A percentile compares a stretch with the other conserved stretches of the same genome.
phyloP scores from a whole-genome alignment of 2,888 invertebrate genomes.

The Brachylomia viminalis region DNA sequence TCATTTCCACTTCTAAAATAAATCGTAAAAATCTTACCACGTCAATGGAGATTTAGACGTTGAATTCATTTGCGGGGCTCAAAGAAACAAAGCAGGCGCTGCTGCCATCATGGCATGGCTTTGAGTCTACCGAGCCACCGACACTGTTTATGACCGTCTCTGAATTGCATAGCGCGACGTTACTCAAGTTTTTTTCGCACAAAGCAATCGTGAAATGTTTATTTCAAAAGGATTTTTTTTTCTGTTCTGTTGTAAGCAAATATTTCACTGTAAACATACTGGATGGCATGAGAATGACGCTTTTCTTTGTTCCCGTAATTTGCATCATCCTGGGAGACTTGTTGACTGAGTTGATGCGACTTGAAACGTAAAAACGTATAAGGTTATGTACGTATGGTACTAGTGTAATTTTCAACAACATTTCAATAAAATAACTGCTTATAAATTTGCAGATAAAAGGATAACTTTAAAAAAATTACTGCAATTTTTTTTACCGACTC shows the following conservation, averaged over 20 bases:
- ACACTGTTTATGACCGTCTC: slow-evolving; percentile 59
- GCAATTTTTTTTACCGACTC: neutral
- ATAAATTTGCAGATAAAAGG: no score
- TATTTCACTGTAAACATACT: slow-evolving; percentile 50
- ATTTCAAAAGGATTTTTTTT: slow-evolving; percentile 57
- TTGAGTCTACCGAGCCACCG: slow-evolving; percentile 57
- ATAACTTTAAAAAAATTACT: no score
- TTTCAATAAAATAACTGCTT: neutral
- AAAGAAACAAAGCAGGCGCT: slow-evolving; percentile 69
- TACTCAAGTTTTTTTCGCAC: slow-evolving; percentile 56
- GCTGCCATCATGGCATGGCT: slow-evolving; percentile 58
- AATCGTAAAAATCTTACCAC: slow-evolving; percentile 56
- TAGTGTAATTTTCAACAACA: neutral
- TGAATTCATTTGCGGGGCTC: slow-evolving; percentile 69
- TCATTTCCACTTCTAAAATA: slow-evolving; percentile 62
- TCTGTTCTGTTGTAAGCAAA: slow-evolving; percentile 49
- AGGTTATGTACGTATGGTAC: no score
- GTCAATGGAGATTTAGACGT: slow-evolving; percentile 67
- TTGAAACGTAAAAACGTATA: slow-evolving; percentile 2
- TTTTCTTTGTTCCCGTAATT: slow-evolving; percentile 49
- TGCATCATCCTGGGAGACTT: slow-evolving; percentile 15
- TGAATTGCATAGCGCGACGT: slow-evolving; percentile 60
- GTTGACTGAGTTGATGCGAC: slow-evolving; percentile 29
- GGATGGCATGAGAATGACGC: slow-evolving; percentile 31
- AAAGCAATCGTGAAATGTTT: slow-evolving; percentile 62